Percentiles rank a stretch among this genome's conserved stretches.
Conservation (phyloP, 1,140 invertebrate species). For the Aphelenchoides fujianensis region DNA sequence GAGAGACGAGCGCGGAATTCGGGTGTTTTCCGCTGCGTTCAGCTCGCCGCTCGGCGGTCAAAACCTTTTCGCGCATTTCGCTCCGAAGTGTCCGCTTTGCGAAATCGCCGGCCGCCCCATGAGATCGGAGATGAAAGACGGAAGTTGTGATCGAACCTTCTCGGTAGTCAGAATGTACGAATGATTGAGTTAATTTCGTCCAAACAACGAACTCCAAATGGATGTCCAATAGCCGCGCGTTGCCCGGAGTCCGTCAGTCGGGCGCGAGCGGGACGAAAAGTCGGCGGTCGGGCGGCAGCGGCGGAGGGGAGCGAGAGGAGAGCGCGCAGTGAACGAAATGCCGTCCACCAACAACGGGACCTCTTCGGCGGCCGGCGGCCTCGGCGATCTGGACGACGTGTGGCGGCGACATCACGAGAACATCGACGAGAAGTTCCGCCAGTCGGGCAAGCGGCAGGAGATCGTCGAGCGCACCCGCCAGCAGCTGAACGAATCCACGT, state of each 20-base stretch:
- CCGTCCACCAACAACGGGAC: not conserved
- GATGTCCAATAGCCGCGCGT: no score
- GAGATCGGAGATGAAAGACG: not conserved
- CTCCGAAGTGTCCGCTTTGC: not conserved
- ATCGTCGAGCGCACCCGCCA: constrained; percentile 4
- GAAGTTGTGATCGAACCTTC: no score
- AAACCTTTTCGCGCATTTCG: not conserved
- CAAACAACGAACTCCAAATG: not conserved
- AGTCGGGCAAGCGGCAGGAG: not conserved
- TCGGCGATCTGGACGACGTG: not conserved
- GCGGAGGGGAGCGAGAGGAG: not conserved
- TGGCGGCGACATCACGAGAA: constrained; percentile 8
- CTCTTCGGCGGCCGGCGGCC: not conserved
- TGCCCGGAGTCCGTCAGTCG: no score
- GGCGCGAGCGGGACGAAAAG: no score
- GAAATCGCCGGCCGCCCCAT: not conserved
- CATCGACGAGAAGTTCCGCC: constrained; percentile 9
- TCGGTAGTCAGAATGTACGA: no score
- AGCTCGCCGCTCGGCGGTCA: no score
- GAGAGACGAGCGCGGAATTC: no score
- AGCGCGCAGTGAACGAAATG: not conserved
- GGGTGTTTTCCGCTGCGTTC: no score
- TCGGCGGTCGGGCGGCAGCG: no score
- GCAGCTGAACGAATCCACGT: not conserved
- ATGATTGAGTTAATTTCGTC: not conserved